Conservation (phyloP, 2,113 vertebrate genomes). For the Drymodes brunneopygia region DNA sequence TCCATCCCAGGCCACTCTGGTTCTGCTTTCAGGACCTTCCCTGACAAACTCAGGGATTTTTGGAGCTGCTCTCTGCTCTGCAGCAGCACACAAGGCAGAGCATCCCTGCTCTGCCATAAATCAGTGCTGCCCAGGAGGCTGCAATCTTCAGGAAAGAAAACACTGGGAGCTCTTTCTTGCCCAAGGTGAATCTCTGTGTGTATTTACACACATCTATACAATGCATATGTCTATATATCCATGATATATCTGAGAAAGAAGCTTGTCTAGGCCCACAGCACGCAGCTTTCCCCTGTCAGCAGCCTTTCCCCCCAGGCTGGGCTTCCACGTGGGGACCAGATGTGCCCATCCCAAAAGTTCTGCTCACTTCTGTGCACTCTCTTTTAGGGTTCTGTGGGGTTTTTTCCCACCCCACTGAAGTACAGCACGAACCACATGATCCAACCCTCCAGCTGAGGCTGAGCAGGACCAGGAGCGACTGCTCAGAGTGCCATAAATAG, state of each 20-base stretch:
- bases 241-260: neutral
- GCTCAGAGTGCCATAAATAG: neutral
- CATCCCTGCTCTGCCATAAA: neutral
- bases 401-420: neutral
- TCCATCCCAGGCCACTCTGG: neutral
- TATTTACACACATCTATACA: neutral
- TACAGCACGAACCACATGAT: neutral
- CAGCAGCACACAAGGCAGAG: neutral
- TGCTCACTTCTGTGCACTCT: neutral
- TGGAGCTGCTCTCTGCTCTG: neutral
- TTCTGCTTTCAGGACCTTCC: neutral
- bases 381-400: neutral
- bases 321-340: constrained; percentile 15
- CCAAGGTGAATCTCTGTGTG: neutral
- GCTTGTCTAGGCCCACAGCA: neutral
- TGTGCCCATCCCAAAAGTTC: neutral
- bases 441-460: neutral
- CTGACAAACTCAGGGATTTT: neutral
- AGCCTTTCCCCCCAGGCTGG: neutral
- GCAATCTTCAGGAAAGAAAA: neutral
- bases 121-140: neutral
- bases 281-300: neutral
- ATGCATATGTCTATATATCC: neutral
- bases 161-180: neutral
- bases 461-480: neutral